Percentiles rank a stretch among this genome's conserved stretches.
phyloP scores from a whole-genome alignment of 53 echinoderm and acorn worm species.

The Temnopleurus reevesii region DNA sequence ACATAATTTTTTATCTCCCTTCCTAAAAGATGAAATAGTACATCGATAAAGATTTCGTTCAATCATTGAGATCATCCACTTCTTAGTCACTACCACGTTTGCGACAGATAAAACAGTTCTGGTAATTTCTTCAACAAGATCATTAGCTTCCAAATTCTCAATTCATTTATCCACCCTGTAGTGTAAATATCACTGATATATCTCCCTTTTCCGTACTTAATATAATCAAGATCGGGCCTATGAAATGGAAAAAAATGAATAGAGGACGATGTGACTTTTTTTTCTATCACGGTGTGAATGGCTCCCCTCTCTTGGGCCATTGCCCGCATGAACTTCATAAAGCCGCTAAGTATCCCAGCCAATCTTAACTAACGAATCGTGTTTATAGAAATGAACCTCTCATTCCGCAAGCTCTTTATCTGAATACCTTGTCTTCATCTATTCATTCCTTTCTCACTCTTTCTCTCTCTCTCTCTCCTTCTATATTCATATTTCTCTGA shows the following conservation, averaged over 20 bases:
- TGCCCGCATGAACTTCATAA: conserved; percentile 27
- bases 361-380: conserved; percentile 15
- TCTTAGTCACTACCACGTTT: too few species aligned
- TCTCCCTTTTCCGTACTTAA: not conserved
- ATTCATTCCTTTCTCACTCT: not conserved
- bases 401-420: not conserved
- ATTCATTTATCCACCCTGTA: not conserved
- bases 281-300: not conserved
- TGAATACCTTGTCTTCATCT: not conserved
- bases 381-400: conserved; percentile 52
- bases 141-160: not conserved
- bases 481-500: not conserved
- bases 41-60: too few species aligned
- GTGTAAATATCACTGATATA: not conserved
- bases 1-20: too few species aligned
- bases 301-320: conserved; percentile 8
- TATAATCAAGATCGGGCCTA: not conserved
- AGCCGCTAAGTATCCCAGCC: conserved; percentile 8
- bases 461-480: not conserved
- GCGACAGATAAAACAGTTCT: not conserved
- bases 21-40: too few species aligned
- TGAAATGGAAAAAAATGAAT: not conserved
- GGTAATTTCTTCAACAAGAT: not conserved
- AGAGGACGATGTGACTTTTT: not conserved
- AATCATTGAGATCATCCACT: too few species aligned